Conservation (phyloP, 1,140 invertebrate genomes). For the Maniola jurtina region DNA sequence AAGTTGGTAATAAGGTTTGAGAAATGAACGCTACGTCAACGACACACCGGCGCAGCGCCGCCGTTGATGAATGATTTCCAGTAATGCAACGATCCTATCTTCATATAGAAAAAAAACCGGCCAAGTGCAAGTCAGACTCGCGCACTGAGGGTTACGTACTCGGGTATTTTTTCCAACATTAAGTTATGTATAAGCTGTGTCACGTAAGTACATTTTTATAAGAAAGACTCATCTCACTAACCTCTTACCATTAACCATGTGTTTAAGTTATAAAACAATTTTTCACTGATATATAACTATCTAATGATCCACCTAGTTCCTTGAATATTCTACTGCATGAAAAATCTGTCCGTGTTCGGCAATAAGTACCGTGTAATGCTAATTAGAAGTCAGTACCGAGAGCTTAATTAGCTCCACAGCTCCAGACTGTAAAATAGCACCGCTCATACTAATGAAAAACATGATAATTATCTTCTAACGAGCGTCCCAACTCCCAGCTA, state of each 20-base stretch:
- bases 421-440: slow-evolving; percentile 6
- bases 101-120: slow-evolving; percentile 39
- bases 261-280: too few relatives aligned
- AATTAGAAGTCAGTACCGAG: slow-evolving; percentile 10
- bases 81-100: slow-evolving; percentile 52
- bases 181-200: too few relatives aligned
- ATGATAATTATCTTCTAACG: slow-evolving; percentile 4
- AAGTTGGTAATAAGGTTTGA: slow-evolving; percentile 63
- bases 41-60: slow-evolving; percentile 49
- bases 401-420: slow-evolving; percentile 3
- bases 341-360: slow-evolving; percentile 1
- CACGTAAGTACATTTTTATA: too few relatives aligned
- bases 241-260: too few relatives aligned
- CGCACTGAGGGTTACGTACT: too few relatives aligned
- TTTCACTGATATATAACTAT: too few relatives aligned
- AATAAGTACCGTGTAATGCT: slow-evolving; percentile 3
- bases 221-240: too few relatives aligned
- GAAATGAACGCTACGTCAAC: slow-evolving; percentile 66
- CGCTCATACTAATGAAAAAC: slow-evolving; percentile 1
- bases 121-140: too few relatives aligned
- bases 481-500: not conserved
- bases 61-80: slow-evolving; percentile 64
- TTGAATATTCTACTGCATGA: not conserved
- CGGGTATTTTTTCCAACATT: too few relatives aligned
- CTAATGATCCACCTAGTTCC: too few relatives aligned